phyloP scores from a whole-genome alignment of 2,113 vertebrate species.

The Percopsis transmontana region DNA sequence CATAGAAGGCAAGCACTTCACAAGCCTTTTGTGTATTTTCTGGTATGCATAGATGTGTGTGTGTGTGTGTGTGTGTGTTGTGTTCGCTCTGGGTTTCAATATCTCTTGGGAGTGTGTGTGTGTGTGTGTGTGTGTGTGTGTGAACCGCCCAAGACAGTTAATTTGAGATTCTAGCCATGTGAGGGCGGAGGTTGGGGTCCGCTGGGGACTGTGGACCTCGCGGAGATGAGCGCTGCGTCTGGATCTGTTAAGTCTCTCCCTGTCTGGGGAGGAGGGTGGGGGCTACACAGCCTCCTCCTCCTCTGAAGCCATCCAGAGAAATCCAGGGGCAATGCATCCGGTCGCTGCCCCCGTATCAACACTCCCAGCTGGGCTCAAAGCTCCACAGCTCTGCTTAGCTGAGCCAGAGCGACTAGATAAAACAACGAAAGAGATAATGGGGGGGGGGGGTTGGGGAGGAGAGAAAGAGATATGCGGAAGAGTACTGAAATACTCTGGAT shows the following conservation, averaged over 20 bases:
- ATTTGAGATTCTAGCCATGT: slow-evolving; percentile 2
- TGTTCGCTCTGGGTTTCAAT: too few relatives aligned
- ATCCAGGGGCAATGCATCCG: neutral
- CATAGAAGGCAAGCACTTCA: too few relatives aligned
- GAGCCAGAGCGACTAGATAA: slow-evolving; percentile 24
- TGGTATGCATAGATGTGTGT: slow-evolving; percentile 16
- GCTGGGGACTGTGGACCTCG: slow-evolving; percentile 26
- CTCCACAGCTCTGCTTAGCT: neutral
- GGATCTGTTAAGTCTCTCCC: neutral
- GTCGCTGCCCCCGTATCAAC: slow-evolving; percentile 6
- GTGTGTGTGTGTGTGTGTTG: slow-evolving; percentile 20
- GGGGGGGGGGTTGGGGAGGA: neutral
- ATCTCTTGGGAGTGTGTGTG: neutral
- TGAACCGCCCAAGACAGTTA: neutral
- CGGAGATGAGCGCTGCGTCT: slow-evolving; percentile 24
- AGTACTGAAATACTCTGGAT: slow-evolving; percentile 15
- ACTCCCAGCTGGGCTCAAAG: slow-evolving; percentile 20
- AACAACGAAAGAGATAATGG: slow-evolving; percentile 1
- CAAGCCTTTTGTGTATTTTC: too few relatives aligned
- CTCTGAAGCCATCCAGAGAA: slow-evolving; percentile 1
- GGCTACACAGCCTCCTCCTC: neutral
- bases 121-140: neutral
- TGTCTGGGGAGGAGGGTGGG: neutral
- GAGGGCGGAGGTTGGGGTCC: slow-evolving; percentile 17
- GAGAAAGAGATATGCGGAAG: neutral